Evolutionary conservation across 2,888 invertebrate genomes (phyloP).

Genomic region (Rhagium mordax): DNA sequence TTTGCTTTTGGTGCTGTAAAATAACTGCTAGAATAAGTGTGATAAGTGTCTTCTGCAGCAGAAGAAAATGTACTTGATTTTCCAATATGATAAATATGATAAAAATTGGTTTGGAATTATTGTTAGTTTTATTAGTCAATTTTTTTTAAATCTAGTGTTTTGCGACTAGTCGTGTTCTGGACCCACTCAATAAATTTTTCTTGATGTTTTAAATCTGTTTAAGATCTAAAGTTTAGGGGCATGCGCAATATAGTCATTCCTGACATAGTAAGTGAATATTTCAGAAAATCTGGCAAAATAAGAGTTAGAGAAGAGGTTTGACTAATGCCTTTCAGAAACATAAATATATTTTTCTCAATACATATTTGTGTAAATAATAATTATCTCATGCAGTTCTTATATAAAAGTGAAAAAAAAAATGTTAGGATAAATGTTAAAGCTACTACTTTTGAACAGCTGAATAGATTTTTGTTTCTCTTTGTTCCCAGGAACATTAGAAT

Average conservation of each 20-base stretch:
- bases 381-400: too few relatives aligned
- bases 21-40: not conserved
- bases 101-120: not conserved
- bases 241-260: not conserved
- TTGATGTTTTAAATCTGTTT: not conserved
- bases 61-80: not conserved
- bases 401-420: too few relatives aligned
- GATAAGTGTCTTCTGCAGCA: not conserved
- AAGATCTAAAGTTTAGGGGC: not conserved
- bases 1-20: not conserved
- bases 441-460: too few relatives aligned
- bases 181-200: not conserved
- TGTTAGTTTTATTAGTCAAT: not conserved
- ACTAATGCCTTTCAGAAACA: too few relatives aligned
- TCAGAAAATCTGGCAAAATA: too few relatives aligned
- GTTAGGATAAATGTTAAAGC: too few relatives aligned
- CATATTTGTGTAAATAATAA: too few relatives aligned
- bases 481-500: too few relatives aligned
- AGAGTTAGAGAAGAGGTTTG: too few relatives aligned
- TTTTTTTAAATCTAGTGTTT: not conserved
- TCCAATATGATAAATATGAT: not conserved
- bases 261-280: too few relatives aligned
- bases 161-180: not conserved
- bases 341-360: too few relatives aligned
- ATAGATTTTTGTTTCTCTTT: too few relatives aligned